A percentile compares a stretch with the other conserved stretches of the same genome.
Conservation (phyloP, 2,888 invertebrate species). For the Philonicus albiceps region DNA sequence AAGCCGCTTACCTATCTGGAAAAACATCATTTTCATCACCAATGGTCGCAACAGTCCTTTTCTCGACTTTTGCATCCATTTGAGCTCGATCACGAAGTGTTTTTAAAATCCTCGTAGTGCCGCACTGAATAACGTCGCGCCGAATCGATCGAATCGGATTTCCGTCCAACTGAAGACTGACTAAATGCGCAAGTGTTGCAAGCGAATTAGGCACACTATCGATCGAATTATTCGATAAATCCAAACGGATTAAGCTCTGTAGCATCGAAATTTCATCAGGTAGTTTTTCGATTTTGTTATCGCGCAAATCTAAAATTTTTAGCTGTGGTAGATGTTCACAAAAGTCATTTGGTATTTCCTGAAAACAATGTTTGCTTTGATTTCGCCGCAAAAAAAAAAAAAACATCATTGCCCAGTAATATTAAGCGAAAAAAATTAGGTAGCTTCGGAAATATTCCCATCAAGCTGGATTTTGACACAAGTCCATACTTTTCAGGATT, state of each 20-base stretch:
- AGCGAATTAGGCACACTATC: slow-evolving; percentile 74
- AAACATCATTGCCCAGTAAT: neutral
- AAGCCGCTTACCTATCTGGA: slow-evolving; percentile 56
- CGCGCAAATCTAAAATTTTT: slow-evolving; percentile 78
- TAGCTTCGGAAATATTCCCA: neutral
- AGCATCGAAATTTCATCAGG: slow-evolving; percentile 82
- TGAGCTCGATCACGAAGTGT: slow-evolving; percentile 72
- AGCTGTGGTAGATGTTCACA: slow-evolving; percentile 77
- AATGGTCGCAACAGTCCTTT: slow-evolving; percentile 42
- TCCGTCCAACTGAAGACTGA: slow-evolving; percentile 84
- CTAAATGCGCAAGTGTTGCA: slow-evolving; percentile 77
- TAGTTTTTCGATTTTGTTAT: slow-evolving; percentile 79
- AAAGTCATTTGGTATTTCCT: slow-evolving; percentile 76
- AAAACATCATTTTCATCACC: slow-evolving; percentile 61
- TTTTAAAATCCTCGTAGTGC: slow-evolving; percentile 82
- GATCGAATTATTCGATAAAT: slow-evolving; percentile 83
- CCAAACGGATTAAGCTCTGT: slow-evolving; percentile 80
- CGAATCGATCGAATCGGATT: slow-evolving; percentile 84
- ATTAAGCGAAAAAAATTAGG: neutral
- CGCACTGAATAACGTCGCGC: slow-evolving; percentile 83
- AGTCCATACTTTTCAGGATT: too few species aligned
- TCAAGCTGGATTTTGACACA: neutral
- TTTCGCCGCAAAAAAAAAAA: neutral
- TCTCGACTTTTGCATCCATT: slow-evolving; percentile 17
- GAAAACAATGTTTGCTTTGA: slow-evolving; percentile 35